Base-by-base conservation (phyloP, 1,140 invertebrate species). In the Tribolium madens region DNA sequence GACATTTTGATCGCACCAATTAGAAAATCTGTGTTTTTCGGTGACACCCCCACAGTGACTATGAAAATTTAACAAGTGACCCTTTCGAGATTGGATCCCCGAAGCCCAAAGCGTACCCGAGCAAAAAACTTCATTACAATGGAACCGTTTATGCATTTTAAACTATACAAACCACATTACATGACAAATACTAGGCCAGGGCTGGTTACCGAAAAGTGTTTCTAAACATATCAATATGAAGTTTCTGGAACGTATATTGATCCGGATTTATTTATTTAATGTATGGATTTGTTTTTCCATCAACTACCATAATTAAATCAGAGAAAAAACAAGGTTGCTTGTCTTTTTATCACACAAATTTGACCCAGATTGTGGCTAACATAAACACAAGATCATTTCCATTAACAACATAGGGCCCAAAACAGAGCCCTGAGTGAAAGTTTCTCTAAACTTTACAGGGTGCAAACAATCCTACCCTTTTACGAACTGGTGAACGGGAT, bases 131-230 rank as follows among this genome's bases (percentile, higher is more conserved):
- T 31, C 1, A 33, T 33, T 12, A 64, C 26, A 36, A 64, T 13
- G 26, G 10, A 64, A 26, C 26, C 52, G 57, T 64, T 64, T 64
- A 64, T 64, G 57, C 57, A 64, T 64, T 64, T 64, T 64, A 64
- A 64, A 64, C 10, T 33, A 64, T 64, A 64, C 57, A 64, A 64
- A 64, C 21, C 57, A 64, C 57, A 64, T 64, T 64, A 60, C 26
- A 10, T 52, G 7, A 52, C n/a, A 52, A 60, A 21, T 12, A 60
- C 18, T 64, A 33, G 57, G 57, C 57, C 57, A 64, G 57, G 57
- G 57, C 12, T 64, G 26, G 9, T 42, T 42, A 9, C 9, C 36
- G n/a, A 14, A 60, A 18, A 9, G 12, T 33, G 26, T 18, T 57
- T 57, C 15, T 64, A 33, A n/a, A 31, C 21, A 33, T 64, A 64